Percentiles rank a stretch among this genome's conserved stretches.
These are phyloP conservation scores for Operophtera brumata DNA, from an alignment of 2,888 invertebrate species.

Conservation along the genomic window DNA sequence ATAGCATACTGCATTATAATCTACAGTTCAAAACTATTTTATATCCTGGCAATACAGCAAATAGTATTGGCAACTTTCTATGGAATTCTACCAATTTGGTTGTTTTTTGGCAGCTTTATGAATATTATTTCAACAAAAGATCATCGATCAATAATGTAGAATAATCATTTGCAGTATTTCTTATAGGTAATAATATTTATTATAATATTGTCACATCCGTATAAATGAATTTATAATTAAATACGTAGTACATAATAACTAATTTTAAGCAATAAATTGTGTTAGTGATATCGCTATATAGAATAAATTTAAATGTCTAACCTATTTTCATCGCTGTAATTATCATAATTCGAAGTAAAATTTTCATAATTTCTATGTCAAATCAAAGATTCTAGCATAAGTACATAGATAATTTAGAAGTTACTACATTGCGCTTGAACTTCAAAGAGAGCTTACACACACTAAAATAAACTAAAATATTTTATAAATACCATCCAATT, in stretches of 20 bases:
- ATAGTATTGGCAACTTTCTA: background rate
- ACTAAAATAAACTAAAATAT: background rate
- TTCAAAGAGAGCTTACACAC: background rate
- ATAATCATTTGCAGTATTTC: conserved; percentile 10
- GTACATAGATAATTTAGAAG: background rate
- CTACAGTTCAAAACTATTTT: background rate
- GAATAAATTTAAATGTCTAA: conserved; percentile 16
- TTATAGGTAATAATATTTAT: conserved; percentile 33
- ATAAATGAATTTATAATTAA: conserved; percentile 71
- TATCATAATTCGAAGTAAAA: conserved; percentile 16
- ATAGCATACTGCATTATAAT: background rate
- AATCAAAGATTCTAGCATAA: background rate
- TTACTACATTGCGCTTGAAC: background rate
- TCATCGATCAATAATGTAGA: background rate
- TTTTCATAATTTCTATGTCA: conserved; percentile 1
- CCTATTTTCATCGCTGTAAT: conserved; percentile 21
- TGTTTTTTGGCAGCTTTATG: background rate
- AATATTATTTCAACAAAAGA: background rate
- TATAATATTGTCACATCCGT: conserved; percentile 48
- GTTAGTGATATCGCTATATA: conserved; percentile 65
- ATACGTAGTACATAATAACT: conserved; percentile 55
- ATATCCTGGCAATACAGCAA: background rate
- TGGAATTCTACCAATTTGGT: conserved; percentile 2
- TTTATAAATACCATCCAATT: too few relatives aligned
- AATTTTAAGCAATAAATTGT: conserved; percentile 68